phyloP scores from a whole-genome alignment of 1,140 invertebrate genomes.

The Trichoplusia ni region DNA sequence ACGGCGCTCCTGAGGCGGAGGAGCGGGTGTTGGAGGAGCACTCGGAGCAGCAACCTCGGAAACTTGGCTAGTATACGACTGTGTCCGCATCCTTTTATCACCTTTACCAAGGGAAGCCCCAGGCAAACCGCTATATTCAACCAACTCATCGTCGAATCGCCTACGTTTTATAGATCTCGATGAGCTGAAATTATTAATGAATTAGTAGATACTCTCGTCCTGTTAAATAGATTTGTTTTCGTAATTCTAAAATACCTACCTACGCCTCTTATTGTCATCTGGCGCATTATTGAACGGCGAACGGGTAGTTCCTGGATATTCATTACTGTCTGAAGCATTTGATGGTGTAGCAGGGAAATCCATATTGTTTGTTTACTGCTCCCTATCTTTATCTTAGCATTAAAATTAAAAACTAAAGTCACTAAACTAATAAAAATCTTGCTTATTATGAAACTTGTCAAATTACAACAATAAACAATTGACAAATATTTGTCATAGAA shows the following conservation, averaged over 20 bases:
- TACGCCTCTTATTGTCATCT: slow-evolving; percentile 72
- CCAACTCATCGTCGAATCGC: slow-evolving; percentile 98
- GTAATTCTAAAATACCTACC: slow-evolving; percentile 43
- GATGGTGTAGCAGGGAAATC: slow-evolving; percentile 69
- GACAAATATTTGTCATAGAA: too few relatives aligned
- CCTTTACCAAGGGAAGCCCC: slow-evolving; percentile 83
- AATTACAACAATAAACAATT: too few relatives aligned
- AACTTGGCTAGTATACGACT: slow-evolving; percentile 82
- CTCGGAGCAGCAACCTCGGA: slow-evolving; percentile 79
- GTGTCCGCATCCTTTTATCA: slow-evolving; percentile 79
- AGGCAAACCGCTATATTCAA: slow-evolving; percentile 91
- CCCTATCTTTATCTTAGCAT: neutral
- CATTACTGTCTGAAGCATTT: slow-evolving; percentile 74
- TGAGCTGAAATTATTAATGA: slow-evolving; percentile 83
- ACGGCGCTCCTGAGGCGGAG: slow-evolving; percentile 60
- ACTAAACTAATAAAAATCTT: too few relatives aligned
- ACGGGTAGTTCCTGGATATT: slow-evolving; percentile 59
- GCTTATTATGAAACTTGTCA: too few relatives aligned
- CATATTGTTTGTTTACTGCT: slow-evolving; percentile 33
- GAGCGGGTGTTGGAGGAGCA: slow-evolving; percentile 66
- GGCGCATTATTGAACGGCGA: slow-evolving; percentile 56
- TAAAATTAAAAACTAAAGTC: too few relatives aligned
- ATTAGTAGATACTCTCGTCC: neutral
- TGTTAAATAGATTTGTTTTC: neutral
- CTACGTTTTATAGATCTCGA: slow-evolving; percentile 96